phyloP scores from a whole-genome alignment of 37 sponge, comb jelly and placozoan genomes.

The Bolinopsis microptera region DNA sequence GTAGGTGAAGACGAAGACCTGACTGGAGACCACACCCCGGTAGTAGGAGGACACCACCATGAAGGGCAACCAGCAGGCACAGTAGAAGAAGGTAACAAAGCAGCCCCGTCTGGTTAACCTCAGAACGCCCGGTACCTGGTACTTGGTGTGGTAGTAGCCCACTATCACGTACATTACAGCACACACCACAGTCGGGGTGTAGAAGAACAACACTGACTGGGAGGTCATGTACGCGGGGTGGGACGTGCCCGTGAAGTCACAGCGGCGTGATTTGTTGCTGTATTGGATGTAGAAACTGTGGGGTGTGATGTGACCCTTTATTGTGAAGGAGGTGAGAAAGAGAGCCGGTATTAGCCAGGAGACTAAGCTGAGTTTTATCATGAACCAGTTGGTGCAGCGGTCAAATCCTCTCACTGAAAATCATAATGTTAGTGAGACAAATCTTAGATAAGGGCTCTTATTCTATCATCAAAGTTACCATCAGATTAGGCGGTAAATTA shows the following conservation, averaged over 20 bases:
- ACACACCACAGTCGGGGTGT: not conserved
- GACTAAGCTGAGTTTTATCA: not conserved
- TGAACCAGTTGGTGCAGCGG: not conserved
- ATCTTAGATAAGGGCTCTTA: no score
- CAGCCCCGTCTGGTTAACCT: not conserved
- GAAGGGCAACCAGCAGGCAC: constrained; percentile 5
- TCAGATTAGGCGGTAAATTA: no score
- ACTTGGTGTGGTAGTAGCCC: not conserved
- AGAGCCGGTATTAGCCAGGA: not conserved
- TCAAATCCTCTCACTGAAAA: not conserved
- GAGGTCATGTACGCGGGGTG: not conserved
- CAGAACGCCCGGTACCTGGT: not conserved
- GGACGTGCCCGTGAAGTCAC: not conserved
- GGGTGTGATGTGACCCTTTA: not conserved
- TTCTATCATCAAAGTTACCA: no score
- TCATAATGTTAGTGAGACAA: no score
- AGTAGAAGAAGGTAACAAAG: not conserved
- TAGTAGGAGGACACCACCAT: not conserved
- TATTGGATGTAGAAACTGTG: not conserved
- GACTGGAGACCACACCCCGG: not conserved
- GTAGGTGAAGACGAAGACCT: not conserved
- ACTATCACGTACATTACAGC: not conserved
- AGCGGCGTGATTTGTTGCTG: not conserved
- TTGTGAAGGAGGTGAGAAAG: not conserved
- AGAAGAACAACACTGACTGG: constrained; percentile 1